Evolutionary conservation across 2,888 invertebrate species (phyloP).

Genomic region (Anorthoa munda): DNA sequence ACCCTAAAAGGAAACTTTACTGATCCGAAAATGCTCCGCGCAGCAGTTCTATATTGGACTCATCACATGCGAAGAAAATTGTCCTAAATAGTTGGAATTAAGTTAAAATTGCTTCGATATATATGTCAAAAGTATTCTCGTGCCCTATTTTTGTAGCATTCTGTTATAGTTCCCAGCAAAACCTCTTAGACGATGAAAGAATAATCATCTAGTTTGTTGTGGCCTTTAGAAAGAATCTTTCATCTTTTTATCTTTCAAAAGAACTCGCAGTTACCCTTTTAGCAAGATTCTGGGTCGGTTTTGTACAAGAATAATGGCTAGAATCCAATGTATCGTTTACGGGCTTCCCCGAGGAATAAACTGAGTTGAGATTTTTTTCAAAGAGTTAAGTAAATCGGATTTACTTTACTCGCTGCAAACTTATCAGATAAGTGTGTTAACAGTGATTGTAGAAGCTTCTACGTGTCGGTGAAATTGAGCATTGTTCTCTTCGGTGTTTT

Average conservation of each 20-base stretch:
- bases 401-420: constrained; percentile 21
- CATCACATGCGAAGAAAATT: constrained; percentile 4
- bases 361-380: constrained; percentile 9
- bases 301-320: constrained; percentile 54
- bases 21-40: not conserved
- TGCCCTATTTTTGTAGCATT: constrained; percentile 49
- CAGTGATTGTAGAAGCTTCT: not conserved
- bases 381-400: constrained; percentile 25
- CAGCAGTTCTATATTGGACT: not conserved
- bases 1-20: constrained; percentile 6
- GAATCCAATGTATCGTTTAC: constrained; percentile 53
- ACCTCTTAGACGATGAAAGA: constrained; percentile 62
- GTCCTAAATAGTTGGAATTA: constrained; percentile 12
- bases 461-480: not conserved
- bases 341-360: constrained; percentile 10
- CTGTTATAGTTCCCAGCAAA: constrained; percentile 50
- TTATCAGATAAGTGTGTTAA: constrained; percentile 15
- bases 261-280: constrained; percentile 58
- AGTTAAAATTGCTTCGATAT: constrained; percentile 27
- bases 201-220: constrained; percentile 57
- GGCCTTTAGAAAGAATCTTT: constrained; percentile 51
- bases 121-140: constrained; percentile 17
- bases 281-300: constrained; percentile 46
- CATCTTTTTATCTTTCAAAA: constrained; percentile 52
- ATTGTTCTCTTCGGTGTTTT: not conserved